Evolutionary conservation across 2,797 vertebrate species (phyloP).

Genomic region (Clamator glandarius): DNA sequence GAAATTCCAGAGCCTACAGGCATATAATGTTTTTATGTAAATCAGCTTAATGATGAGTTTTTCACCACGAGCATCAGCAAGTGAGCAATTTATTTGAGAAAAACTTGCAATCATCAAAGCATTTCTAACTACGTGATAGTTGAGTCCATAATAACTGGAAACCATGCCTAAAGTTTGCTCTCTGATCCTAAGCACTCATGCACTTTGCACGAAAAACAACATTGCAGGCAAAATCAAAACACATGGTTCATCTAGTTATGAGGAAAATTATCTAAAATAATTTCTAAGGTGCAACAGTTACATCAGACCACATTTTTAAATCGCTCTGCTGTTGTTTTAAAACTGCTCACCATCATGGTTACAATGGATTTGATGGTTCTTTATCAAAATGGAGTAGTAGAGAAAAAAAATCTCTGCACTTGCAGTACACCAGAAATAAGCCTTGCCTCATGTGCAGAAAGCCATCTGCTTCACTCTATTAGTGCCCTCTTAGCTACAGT

Average conservation of each 20-base stretch:
- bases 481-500: not conserved
- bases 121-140: not conserved
- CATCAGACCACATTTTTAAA: not conserved
- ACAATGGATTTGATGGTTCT: not conserved
- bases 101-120: slow-evolving; percentile 12
- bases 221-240: not conserved
- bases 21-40: not conserved
- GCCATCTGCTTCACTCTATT: not conserved
- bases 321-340: not conserved
- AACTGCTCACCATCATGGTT: not conserved
- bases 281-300: not conserved
- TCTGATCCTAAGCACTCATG: not conserved
- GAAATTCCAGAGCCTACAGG: not conserved
- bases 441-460: not conserved
- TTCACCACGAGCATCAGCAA: slow-evolving; percentile 20
- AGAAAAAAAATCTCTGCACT: not conserved
- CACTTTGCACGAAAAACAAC: not conserved
- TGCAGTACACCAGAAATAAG: not conserved
- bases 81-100: slow-evolving; percentile 19
- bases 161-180: not conserved
- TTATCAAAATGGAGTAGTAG: not conserved
- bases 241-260: not conserved
- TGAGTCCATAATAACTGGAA: slow-evolving; percentile 6
- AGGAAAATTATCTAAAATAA: not conserved
- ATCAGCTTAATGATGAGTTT: slow-evolving; percentile 27